phyloP scores from a whole-genome alignment of 2,797 vertebrate species.

The Rhabdomys pumilio region DNA sequence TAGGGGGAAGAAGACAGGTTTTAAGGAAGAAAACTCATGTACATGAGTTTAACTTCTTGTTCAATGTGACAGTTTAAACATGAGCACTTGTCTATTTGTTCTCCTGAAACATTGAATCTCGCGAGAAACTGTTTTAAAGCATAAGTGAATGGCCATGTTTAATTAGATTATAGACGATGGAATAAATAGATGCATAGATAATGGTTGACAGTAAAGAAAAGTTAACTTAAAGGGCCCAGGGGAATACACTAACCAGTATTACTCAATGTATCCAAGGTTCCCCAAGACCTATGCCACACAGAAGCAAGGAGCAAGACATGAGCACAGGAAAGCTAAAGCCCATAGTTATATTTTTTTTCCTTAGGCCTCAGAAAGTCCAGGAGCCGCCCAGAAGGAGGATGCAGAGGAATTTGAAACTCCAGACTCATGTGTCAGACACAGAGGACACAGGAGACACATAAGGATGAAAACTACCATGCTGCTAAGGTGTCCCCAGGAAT shows the following conservation, averaged over 20 bases:
- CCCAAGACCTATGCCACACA: neutral
- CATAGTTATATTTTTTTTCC: neutral
- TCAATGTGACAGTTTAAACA: neutral
- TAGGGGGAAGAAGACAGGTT: neutral
- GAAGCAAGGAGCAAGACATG: neutral
- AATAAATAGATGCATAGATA: neutral
- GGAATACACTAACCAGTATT: neutral
- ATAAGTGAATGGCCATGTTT: neutral
- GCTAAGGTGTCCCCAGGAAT: neutral
- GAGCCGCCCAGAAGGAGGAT: neutral
- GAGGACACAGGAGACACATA: neutral
- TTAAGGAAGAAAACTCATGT: neutral
- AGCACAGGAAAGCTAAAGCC: neutral
- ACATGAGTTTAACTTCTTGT: neutral
- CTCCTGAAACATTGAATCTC: neutral
- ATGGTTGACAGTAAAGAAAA: neutral
- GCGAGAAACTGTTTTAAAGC: neutral
- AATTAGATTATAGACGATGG: conserved; percentile 16
- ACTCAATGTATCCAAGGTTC: neutral
- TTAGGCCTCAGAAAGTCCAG: neutral
- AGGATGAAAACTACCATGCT: neutral
- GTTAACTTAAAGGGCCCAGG: neutral
- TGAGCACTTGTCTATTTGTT: conserved; percentile 8
- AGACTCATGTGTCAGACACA: neutral
- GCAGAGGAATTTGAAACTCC: neutral